Base-by-base conservation (phyloP, 2,797 vertebrate species). In the Scarus forsteni region DNA sequence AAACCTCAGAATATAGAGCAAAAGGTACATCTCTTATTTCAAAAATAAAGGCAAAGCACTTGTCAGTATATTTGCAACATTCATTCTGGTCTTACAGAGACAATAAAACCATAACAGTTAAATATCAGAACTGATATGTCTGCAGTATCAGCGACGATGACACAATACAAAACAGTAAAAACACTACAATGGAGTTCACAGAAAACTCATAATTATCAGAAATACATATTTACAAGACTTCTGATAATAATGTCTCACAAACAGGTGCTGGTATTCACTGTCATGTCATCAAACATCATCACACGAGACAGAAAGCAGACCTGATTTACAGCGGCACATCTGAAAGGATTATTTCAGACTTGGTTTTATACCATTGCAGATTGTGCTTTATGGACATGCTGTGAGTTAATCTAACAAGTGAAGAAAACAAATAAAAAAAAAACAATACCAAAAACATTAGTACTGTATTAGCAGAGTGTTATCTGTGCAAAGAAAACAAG, bases 1-100 rank as follows among this genome's bases (percentile, higher is more conserved):
- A 60, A 80, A 64, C 10, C 2, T 68, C 15, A 59, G n/a, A 39
- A 52, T 72, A 64, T 70, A 19, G 15, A 53, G 39, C 71, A 56
- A 65, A 80, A 60, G 45, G 16, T 63, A 70, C 44, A 43, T 2
- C 48, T 46, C 38, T 38, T 2, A 67, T 56, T 54, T n/a, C 5
- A n/a, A 7, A 70, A 55, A 72, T 44, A 43, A 81, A 54, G 42
- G 39, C 43, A 70, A 67, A 60, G 63, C 43, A 44, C 14, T 51
- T 44, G 44, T 81, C 63, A 77, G 15, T 63, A 51, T 66, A 61
- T n/a, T 52, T 63, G 61, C 64, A 74, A 89, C 85, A 89, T 90
- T 89, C 84, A 85, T 54, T 84, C 63, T 81, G 80, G 83, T 87
- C 81, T 77, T 27, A 77, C 39, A 70, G 53, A 70, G 54, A 75